Percentiles rank a stretch among this genome's conserved stretches.
These are phyloP conservation scores for Pomatorhinus ruficollis DNA, from an alignment of 2,113 vertebrate genomes.

Conservation along the genomic window DNA sequence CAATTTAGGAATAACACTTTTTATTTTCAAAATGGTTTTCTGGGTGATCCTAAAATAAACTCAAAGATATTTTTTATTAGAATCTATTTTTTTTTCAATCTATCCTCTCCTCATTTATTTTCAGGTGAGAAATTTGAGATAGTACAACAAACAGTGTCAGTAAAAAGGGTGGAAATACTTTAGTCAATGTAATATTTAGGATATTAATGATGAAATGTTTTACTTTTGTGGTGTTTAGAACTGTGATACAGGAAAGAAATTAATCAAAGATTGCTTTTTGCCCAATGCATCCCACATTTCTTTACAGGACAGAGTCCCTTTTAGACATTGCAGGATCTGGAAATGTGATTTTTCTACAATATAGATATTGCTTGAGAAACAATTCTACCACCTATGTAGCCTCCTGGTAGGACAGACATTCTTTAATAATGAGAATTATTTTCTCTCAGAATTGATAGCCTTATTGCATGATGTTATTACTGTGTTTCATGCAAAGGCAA, in stretches of 20 bases:
- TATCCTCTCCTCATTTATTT: neutral
- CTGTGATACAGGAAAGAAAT: neutral
- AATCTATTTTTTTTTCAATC: neutral
- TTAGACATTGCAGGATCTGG: neutral
- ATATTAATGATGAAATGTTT: neutral
- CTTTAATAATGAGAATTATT: neutral
- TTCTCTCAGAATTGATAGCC: neutral
- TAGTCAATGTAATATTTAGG: neutral
- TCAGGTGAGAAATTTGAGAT: neutral
- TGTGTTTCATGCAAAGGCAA: neutral
- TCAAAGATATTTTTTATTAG: neutral
- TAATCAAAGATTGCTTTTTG: fast-evolving
- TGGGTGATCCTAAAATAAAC: neutral
- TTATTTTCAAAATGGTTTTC: neutral
- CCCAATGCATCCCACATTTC: neutral
- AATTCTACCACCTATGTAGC: neutral
- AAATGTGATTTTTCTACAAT: neutral
- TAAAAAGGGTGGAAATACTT: neutral
- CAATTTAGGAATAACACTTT: neutral
- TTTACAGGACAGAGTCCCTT: neutral
- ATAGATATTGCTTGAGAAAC: neutral
- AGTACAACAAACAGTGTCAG: neutral
- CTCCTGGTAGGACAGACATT: neutral
- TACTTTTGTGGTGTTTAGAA: neutral
- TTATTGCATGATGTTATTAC: neutral